These are phyloP conservation scores for Vulpes ferrilata DNA, from an alignment of 2,113 vertebrate genomes.

Conservation along the genomic window DNA sequence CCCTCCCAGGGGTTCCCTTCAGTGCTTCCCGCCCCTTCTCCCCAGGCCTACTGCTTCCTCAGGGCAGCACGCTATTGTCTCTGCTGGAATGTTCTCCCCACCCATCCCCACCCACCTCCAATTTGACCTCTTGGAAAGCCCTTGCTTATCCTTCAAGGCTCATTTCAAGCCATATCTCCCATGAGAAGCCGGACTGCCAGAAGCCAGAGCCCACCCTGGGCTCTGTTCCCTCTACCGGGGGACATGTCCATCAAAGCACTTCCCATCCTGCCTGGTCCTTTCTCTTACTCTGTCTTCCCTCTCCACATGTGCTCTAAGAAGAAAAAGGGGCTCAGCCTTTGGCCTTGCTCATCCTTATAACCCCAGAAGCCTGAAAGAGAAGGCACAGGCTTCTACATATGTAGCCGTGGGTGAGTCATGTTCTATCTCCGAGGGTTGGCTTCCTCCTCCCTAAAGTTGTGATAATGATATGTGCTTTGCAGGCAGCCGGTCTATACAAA, in stretches of 20 bases:
- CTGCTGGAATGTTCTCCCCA: neutral
- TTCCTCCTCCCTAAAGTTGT: conserved; percentile 9
- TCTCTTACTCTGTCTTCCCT: neutral
- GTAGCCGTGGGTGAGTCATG: neutral
- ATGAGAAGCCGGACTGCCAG: neutral
- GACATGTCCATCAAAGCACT: neutral
- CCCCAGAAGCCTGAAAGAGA: neutral
- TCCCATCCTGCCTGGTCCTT: neutral
- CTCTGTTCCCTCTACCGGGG: neutral
- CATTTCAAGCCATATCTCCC: neutral
- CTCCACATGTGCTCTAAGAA: neutral
- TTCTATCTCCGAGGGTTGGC: neutral
- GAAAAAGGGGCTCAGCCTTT: neutral
- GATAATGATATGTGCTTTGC: neutral
- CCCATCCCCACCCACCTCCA: neutral
- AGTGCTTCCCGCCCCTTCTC: neutral
- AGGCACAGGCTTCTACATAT: neutral
- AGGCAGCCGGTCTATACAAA: neutral
- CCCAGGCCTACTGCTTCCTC: neutral
- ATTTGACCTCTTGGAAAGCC: neutral
- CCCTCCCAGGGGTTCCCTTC: neutral
- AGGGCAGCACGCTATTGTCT: neutral
- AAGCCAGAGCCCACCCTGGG: no score
- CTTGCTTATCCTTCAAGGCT: neutral
- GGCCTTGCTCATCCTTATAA: neutral